Base-by-base conservation (phyloP, 2,797 vertebrate genomes). In the Acanthis flammea region DNA sequence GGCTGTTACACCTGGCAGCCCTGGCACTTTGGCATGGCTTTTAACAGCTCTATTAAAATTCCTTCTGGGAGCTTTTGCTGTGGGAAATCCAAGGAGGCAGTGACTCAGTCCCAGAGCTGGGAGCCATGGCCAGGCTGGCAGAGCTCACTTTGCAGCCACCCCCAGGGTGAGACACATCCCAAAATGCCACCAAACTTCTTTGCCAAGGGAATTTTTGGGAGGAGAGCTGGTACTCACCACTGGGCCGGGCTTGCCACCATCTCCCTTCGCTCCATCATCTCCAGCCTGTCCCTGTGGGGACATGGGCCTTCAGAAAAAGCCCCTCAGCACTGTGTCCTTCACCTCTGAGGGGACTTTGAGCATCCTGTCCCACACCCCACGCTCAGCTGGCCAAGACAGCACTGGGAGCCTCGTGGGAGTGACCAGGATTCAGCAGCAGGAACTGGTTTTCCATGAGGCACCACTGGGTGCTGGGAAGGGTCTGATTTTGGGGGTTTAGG, bases 261-360 rank as follows among this genome's bases (percentile, higher is more conserved):
- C 98, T 67, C 98, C 99, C 96, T 97, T 98, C 18, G 76, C 80
- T 50, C 99, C 99, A 5, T 78, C 94, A 1, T 95, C 78, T 73
- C 99, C 98, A 39, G 63, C 28, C 8, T 95, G 81, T 39, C 99
- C 99, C 99, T 99, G 72, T 11, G 47, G 90, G 23, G 60, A 33
- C 2, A 72, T 8, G 57, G 85, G 74, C 44, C 12, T 21, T 92
- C 35, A 92, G 48, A 28, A 73, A 4, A 31, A 75, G 37, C 37
- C 45, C 7, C 1, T 31, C n/a, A 19, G 4, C 61, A 53, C 5
- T 9, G 1, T 0, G 6, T n/a, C 37, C 61, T 47, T 39, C 1
- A 0, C 0, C 62, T 65, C 12, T 8, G 30, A 16, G 33, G 22
- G 23, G 6, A 17, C 23, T 47, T 42, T 1, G 57, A 58, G 58